phyloP scores from a whole-genome alignment of 2,797 vertebrate species.

The Lemur catta region DNA sequence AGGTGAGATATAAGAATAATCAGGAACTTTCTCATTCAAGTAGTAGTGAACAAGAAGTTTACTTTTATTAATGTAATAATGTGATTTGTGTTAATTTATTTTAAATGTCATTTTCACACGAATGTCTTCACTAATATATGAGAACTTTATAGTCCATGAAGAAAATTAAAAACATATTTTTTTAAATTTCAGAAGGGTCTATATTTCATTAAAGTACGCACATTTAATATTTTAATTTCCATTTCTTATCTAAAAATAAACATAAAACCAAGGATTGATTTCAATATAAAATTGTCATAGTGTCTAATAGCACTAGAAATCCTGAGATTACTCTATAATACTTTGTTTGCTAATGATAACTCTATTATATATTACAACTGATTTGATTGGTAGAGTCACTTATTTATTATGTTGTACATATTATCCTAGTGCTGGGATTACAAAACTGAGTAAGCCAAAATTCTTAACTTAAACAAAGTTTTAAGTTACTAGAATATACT shows the following conservation, averaged over 20 bases:
- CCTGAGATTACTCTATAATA: background rate
- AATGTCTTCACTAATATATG: background rate
- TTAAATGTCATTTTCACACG: slow-evolving; percentile 1
- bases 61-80: background rate
- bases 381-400: background rate
- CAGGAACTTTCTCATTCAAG: background rate
- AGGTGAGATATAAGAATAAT: background rate
- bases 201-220: background rate
- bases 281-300: background rate
- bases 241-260: background rate
- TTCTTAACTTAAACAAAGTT: background rate
- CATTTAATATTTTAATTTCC: background rate
- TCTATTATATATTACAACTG: background rate
- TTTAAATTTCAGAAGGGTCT: background rate
- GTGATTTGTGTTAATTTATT: background rate
- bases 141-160: background rate
- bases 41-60: background rate
- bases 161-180: background rate
- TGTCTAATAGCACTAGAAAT: background rate
- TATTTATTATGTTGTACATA: background rate
- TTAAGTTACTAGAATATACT: background rate
- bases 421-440: background rate
- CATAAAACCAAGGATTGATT: background rate
- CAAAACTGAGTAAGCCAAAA: background rate
- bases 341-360: background rate